A percentile compares a stretch with the other conserved stretches of the same genome.
phyloP scores from a whole-genome alignment of 2,888 invertebrate species.

The Heliconius sara region DNA sequence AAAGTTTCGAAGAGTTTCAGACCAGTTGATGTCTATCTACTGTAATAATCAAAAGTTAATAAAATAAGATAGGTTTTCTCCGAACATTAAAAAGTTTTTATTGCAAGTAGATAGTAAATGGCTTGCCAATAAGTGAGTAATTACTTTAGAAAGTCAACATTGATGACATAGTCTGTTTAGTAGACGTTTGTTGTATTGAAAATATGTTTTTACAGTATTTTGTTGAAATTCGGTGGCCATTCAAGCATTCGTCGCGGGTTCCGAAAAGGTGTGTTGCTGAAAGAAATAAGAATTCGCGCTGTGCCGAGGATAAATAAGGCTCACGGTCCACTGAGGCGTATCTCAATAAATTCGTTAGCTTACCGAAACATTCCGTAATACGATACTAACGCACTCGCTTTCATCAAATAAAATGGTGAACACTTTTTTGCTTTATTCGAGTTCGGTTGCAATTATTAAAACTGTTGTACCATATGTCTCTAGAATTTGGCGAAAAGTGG shows the following conservation, averaged over 20 bases:
- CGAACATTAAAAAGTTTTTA: slow-evolving; percentile 45
- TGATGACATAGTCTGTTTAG: slow-evolving; percentile 38
- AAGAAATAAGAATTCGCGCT: slow-evolving; percentile 56
- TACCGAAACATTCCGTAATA: slow-evolving; percentile 23
- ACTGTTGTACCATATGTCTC: background rate
- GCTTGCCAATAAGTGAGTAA: slow-evolving; percentile 48
- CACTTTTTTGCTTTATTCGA: background rate
- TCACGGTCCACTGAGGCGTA: slow-evolving; percentile 32
- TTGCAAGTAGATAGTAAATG: slow-evolving; percentile 39
- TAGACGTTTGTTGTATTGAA: background rate
- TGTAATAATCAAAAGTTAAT: slow-evolving; percentile 31
- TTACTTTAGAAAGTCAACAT: slow-evolving; percentile 51
- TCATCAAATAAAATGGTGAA: slow-evolving; percentile 12
- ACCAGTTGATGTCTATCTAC: slow-evolving; percentile 1
- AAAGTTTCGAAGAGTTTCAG: slow-evolving; percentile 21
- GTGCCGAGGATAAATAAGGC: slow-evolving; percentile 53
- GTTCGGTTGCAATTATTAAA: background rate
- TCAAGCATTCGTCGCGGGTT: slow-evolving; percentile 63
- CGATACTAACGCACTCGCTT: slow-evolving; percentile 16
- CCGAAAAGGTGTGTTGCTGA: slow-evolving; percentile 48
- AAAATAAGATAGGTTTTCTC: slow-evolving; percentile 37
- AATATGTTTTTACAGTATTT: slow-evolving; percentile 35
- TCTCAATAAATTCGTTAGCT: slow-evolving; percentile 33
- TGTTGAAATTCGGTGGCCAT: slow-evolving; percentile 55
- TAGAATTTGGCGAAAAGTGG: no score